Evolutionary conservation across 2,888 invertebrate genomes (phyloP).

Genomic region (Apotomis turbidana): DNA sequence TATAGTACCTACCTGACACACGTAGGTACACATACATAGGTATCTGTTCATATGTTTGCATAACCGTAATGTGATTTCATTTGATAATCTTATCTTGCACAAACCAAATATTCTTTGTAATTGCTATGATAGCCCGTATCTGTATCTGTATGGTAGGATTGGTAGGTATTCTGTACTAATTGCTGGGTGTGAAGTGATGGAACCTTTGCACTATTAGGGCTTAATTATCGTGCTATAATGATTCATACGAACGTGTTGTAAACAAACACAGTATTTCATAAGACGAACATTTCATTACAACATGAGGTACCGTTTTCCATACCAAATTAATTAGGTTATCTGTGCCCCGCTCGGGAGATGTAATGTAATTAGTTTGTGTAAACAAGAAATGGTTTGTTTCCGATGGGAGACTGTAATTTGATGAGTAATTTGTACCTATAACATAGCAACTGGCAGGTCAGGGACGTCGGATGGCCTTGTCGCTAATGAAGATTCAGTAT

Average conservation of each 20-base stretch:
- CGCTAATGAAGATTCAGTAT: conserved; percentile 25
- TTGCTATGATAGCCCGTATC: conserved; percentile 16
- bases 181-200: conserved; percentile 55
- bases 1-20: conserved; percentile 22
- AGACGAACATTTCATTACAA: conserved; percentile 26
- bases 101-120: conserved; percentile 37
- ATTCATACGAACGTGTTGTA: conserved; percentile 45
- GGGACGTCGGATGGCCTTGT: conserved; percentile 24
- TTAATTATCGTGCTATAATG: conserved; percentile 57
- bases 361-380: conserved; percentile 24
- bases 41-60: conserved; percentile 51
- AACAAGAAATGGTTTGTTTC: conserved; percentile 26
- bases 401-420: conserved; percentile 2
- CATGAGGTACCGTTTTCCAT: conserved; percentile 30
- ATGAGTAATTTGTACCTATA: conserved; percentile 19
- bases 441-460: conserved; percentile 14
- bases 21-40: conserved; percentile 46
- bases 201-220: conserved; percentile 59
- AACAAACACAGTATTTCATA: conserved; percentile 40
- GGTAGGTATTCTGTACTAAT: conserved; percentile 40
- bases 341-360: conserved; percentile 24
- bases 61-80: conserved; percentile 35
- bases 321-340: conserved; percentile 39
- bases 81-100: conserved; percentile 47
- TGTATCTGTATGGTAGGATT: not conserved